Evolutionary conservation across 2,113 vertebrate species (phyloP).

Genomic region (Leuciscus idus): DNA sequence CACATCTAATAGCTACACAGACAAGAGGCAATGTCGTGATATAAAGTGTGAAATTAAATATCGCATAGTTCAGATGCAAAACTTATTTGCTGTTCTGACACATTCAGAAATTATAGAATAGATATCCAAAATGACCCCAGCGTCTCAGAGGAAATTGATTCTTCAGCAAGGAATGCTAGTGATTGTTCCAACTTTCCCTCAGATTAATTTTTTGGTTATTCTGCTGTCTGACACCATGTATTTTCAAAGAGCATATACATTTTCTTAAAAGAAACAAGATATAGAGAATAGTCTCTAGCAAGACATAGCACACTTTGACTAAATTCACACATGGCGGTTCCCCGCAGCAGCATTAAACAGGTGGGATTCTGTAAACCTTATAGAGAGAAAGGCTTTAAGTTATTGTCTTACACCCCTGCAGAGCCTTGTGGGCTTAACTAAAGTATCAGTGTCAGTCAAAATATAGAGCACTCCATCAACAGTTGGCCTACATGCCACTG

Average conservation of each 20-base stretch:
- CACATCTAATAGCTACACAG: slow-evolving; percentile 10
- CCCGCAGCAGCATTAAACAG: slow-evolving; percentile 69
- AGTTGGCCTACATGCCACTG: slow-evolving; percentile 69
- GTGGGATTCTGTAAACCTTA: slow-evolving; percentile 67
- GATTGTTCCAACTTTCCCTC: slow-evolving; percentile 13
- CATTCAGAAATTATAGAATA: neutral
- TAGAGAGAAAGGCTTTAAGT: slow-evolving; percentile 73
- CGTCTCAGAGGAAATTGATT: slow-evolving; percentile 17
- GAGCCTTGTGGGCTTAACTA: slow-evolving; percentile 67
- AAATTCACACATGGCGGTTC: slow-evolving; percentile 51
- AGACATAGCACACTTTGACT: slow-evolving; percentile 53
- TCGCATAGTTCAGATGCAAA: neutral
- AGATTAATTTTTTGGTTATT: too few species aligned
- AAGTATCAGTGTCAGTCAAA: slow-evolving; percentile 77
- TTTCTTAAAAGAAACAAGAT: slow-evolving; percentile 22
- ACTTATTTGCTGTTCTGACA: neutral
- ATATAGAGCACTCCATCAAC: slow-evolving; percentile 63
- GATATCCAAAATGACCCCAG: neutral
- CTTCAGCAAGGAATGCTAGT: slow-evolving; percentile 31
- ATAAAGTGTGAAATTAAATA: neutral
- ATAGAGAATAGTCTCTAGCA: slow-evolving; percentile 20
- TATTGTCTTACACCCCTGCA: slow-evolving; percentile 77
- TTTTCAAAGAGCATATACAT: neutral
- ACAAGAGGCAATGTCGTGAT: neutral
- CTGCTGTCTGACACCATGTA: neutral